These are phyloP conservation scores for Anhinga anhinga DNA, from an alignment of 2,113 vertebrate species.

Conservation along the genomic window DNA sequence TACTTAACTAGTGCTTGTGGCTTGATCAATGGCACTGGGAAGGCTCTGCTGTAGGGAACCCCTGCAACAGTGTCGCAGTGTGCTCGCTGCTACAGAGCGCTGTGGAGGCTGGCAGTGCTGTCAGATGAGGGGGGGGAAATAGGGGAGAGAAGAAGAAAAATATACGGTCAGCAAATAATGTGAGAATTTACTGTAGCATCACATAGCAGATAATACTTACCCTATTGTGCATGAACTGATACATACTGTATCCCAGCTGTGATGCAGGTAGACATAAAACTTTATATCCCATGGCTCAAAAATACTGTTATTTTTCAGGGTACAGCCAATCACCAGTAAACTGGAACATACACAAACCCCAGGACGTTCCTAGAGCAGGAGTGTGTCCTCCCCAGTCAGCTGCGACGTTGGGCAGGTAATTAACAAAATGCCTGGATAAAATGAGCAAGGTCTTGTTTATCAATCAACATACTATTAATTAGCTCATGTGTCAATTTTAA, in stretches of 20 bases:
- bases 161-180: background rate
- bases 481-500: constrained; percentile 27
- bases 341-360: background rate
- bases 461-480: constrained; percentile 49
- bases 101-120: background rate
- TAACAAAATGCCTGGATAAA: constrained; percentile 22
- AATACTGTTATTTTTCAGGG: background rate
- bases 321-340: background rate
- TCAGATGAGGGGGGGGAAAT: background rate
- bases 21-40: constrained; percentile 60
- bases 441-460: constrained; percentile 27
- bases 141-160: background rate
- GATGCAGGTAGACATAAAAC: background rate
- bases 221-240: background rate
- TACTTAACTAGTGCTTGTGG: constrained; percentile 37
- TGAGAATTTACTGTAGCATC: background rate
- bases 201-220: background rate
- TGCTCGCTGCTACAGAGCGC: background rate
- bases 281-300: background rate
- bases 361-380: background rate
- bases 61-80: constrained; percentile 65
- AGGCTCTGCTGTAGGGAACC: constrained; percentile 52
- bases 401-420: background rate
- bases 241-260: background rate
- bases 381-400: background rate